A percentile compares a stretch with the other conserved stretches of the same genome.
Evolutionary conservation across 2,113 vertebrate genomes (phyloP).

Genomic region (Arenaria interpres): DNA sequence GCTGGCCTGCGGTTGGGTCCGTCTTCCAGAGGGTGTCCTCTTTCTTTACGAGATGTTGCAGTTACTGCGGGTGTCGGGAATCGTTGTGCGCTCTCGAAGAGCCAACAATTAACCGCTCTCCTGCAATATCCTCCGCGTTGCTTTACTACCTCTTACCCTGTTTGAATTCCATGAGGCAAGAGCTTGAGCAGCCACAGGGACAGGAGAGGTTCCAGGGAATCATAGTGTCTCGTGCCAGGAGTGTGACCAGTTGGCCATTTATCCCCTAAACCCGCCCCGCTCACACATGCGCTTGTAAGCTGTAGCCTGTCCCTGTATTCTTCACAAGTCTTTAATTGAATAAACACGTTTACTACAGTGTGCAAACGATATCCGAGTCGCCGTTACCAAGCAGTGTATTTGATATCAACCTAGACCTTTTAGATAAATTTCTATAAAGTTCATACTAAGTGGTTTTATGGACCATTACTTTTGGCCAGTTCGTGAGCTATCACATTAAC

Average conservation of each 20-base stretch:
- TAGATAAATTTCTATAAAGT: not conserved
- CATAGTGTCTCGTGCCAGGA: rapidly evolving
- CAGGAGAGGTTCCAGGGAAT: not conserved
- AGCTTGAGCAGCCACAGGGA: not conserved
- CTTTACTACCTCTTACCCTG: not conserved
- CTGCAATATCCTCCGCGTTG: not conserved
- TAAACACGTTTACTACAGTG: not conserved
- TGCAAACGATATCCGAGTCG: not conserved
- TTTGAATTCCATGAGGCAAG: not conserved
- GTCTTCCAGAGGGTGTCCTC: no score
- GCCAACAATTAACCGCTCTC: not conserved
- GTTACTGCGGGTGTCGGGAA: rapidly evolving
- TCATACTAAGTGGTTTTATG: conserved; percentile 18
- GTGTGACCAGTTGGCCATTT: not conserved
- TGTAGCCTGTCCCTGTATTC: not conserved
- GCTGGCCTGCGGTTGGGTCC: rapidly evolving
- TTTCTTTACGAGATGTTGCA: not conserved
- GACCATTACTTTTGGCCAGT: conserved; percentile 23
- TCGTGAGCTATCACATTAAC: not conserved
- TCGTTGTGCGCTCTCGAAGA: not conserved
- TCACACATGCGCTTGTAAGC: rapidly evolving
- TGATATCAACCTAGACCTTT: not conserved
- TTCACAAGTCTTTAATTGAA: not conserved
- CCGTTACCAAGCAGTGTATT: not conserved
- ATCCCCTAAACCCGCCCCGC: not conserved